Evolutionary conservation across 1,140 invertebrate species (phyloP), one percentile per base, ranked within the genome.

Genomic region (Ceratoteleas bidentatus): DNA sequence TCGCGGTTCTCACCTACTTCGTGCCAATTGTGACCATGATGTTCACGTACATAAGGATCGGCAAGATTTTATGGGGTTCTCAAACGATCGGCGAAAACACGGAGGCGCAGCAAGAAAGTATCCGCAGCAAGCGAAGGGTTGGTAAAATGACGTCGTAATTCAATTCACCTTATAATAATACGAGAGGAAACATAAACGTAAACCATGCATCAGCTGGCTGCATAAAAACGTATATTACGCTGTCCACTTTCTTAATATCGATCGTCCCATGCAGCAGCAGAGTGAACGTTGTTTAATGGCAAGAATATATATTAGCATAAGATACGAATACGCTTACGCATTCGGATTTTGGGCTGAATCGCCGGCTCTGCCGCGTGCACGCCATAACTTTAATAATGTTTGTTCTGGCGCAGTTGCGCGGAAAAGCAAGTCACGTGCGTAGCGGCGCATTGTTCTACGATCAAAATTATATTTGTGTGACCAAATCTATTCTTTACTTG

Each of bases 61-160:
- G 97, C 3, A 91, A 96, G 52, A 97, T 98, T 84, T 92, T 99
- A 3, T 99, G 98, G 97, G 97, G 97, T 2, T 98, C 97, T 52
- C 95, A 98, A 88, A 96, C 96, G 62, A 99, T 99, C 60, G 98
- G 98, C 0, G 98, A 99, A 92, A 96, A 95, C 78, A 98, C 97
- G 2, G 96, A 96, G 65, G 91, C 96, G 11, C 97, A 98, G 87
- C 93, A 96, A 84, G 97, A 98, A 84, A 97, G 97, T 86, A 96
- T 98, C 79, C 95, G 95, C 75, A 98, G 97, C 85, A 99, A 99
- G 93, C 93, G 97, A 90, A 93, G 97, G 94, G 98, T 99, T 92
- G 94, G 94, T 93, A 61, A 32, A 52, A 32, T 33, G 33, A 47
- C 33, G 10, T 47, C 13, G 13, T 6, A 47, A 47, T 6, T n/a